These are phyloP conservation scores for Grantiella picta DNA, from an alignment of 2,113 vertebrate genomes.

Conservation along the genomic window DNA sequence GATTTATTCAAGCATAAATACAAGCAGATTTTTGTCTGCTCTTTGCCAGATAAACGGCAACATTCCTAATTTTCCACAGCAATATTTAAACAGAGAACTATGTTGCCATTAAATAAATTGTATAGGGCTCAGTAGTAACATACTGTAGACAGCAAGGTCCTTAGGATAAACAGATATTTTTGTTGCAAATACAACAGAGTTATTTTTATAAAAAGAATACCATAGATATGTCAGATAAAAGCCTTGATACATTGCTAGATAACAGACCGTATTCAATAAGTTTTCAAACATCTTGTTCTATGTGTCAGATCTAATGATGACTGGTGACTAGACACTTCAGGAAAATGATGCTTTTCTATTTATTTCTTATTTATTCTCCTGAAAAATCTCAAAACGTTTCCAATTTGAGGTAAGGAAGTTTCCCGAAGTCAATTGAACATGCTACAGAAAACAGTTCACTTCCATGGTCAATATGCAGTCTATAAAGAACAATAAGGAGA, in stretches of 20 bases:
- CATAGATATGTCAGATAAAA: conserved; percentile 36
- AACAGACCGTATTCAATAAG: conserved; percentile 48
- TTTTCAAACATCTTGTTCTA: conserved; percentile 69
- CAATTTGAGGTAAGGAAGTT: conserved; percentile 70
- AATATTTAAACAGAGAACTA: background rate
- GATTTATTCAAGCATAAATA: conserved; percentile 26
- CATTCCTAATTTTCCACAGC: conserved; percentile 3
- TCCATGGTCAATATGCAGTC: conserved; percentile 65
- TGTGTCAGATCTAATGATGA: conserved; percentile 72
- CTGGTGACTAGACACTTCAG: conserved; percentile 66
- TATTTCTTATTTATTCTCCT: conserved; percentile 68
- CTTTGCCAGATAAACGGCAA: conserved; percentile 34
- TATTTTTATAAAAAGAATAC: background rate
- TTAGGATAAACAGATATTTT: conserved; percentile 18
- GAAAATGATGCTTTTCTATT: conserved; percentile 38
- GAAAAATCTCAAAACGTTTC: conserved; percentile 62
- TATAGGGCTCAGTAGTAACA: background rate
- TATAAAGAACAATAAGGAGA: conserved; percentile 64
- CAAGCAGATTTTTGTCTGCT: conserved; percentile 45
- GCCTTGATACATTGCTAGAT: conserved; percentile 38
- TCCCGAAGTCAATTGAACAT: conserved; percentile 63
- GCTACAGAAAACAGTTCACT: conserved; percentile 52
- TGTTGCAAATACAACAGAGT: background rate
- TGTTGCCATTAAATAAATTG: conserved; percentile 2
- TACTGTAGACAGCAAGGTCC: background rate